Conservation (phyloP, 2,888 invertebrate species). For the Orchesella flavescens region DNA sequence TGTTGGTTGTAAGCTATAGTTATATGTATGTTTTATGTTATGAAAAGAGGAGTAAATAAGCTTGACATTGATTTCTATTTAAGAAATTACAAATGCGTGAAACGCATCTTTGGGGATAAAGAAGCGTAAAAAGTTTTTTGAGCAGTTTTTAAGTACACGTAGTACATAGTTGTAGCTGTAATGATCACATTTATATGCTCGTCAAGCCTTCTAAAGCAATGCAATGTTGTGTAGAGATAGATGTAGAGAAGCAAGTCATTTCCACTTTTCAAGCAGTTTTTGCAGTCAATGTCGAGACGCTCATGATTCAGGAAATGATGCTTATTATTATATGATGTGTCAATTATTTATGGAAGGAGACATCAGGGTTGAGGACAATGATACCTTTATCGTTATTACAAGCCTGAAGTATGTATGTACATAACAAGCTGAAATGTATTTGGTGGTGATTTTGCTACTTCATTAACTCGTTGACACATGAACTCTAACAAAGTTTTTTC, state of each 20-base stretch:
- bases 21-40: constrained; percentile 2
- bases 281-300: constrained; percentile 53
- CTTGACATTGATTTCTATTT: constrained; percentile 41
- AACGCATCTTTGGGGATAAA: constrained; percentile 14
- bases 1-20: neutral
- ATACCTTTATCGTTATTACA: constrained; percentile 14
- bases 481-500: no score
- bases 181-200: constrained; percentile 14
- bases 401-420: neutral
- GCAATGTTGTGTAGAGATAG: neutral
- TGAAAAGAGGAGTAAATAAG: constrained; percentile 1
- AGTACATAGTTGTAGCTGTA: neutral
- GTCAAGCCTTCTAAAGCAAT: neutral
- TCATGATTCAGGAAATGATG: constrained; percentile 61
- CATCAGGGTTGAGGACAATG: constrained; percentile 37
- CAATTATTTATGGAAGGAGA: constrained; percentile 34
- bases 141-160: neutral
- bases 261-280: constrained; percentile 34
- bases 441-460: neutral
- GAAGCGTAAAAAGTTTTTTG: neutral
- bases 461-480: neutral
- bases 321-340: constrained; percentile 34
- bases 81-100: constrained; percentile 29
- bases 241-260: neutral
- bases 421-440: no score